phyloP scores from a whole-genome alignment of 2,797 vertebrate species.

The Carcharodon carcharias region DNA sequence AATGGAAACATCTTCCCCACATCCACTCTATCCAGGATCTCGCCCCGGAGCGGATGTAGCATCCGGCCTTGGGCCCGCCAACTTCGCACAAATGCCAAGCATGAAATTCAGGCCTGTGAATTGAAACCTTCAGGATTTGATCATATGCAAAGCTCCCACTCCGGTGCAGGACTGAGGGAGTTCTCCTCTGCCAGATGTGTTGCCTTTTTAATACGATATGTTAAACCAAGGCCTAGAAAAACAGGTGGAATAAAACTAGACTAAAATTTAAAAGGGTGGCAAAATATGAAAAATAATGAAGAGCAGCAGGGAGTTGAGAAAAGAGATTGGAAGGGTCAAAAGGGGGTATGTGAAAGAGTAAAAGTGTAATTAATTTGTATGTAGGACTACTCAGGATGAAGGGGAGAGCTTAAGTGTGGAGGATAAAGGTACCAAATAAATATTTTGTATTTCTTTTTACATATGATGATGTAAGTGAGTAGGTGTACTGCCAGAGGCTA shows the following conservation, averaged over 20 bases:
- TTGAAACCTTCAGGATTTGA: neutral
- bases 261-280: neutral
- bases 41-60: too few species aligned
- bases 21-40: too few species aligned
- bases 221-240: neutral
- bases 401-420: neutral
- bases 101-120: neutral
- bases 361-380: neutral
- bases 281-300: neutral
- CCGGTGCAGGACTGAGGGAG: neutral
- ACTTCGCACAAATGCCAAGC: too few species aligned
- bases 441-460: neutral
- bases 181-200: neutral
- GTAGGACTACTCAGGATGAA: neutral
- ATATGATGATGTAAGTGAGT: neutral
- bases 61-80: too few species aligned
- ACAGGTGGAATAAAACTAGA: neutral
- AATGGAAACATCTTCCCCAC: too few species aligned
- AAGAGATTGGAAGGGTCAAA: neutral
- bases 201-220: neutral
- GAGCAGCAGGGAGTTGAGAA: neutral
- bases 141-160: neutral
- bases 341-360: neutral
- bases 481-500: neutral
- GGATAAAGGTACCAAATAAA: neutral